Evolutionary conservation across 2,113 vertebrate genomes (phyloP).

Genomic region (Corythoichthys haematopterus): DNA sequence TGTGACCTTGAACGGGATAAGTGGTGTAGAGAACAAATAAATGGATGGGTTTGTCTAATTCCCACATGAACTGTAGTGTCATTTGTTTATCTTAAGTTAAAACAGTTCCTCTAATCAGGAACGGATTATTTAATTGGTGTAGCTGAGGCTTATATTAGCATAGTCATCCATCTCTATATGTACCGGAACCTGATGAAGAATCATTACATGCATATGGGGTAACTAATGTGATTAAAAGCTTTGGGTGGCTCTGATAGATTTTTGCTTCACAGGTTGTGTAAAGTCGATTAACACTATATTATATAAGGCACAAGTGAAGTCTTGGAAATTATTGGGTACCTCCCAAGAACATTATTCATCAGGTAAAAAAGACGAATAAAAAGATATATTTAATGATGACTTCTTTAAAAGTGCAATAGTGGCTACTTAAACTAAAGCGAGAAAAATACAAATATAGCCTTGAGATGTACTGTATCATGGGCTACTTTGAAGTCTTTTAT

Average conservation of each 20-base stretch:
- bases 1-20: no score
- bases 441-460: no score
- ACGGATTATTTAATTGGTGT: conserved; percentile 12
- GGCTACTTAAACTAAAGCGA: no score
- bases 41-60: conserved; percentile 7
- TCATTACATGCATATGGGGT: conserved; percentile 29
- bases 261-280: conserved; percentile 48
- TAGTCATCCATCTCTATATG: conserved; percentile 13
- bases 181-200: conserved; percentile 27
- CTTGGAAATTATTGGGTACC: background rate
- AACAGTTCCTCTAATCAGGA: conserved; percentile 18
- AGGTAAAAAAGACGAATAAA: background rate
- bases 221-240: conserved; percentile 49
- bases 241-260: conserved; percentile 38
- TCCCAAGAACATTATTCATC: background rate
- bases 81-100: conserved; percentile 26
- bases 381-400: background rate
- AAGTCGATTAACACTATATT: conserved; percentile 12
- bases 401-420: no score
- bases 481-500: no score
- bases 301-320: background rate
- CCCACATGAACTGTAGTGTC: conserved; percentile 21
- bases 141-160: conserved; percentile 22
- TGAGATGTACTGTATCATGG: no score
- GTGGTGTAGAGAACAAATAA: no score